phyloP scores from a whole-genome alignment of 2,888 invertebrate genomes.

The Drosophila merina region DNA sequence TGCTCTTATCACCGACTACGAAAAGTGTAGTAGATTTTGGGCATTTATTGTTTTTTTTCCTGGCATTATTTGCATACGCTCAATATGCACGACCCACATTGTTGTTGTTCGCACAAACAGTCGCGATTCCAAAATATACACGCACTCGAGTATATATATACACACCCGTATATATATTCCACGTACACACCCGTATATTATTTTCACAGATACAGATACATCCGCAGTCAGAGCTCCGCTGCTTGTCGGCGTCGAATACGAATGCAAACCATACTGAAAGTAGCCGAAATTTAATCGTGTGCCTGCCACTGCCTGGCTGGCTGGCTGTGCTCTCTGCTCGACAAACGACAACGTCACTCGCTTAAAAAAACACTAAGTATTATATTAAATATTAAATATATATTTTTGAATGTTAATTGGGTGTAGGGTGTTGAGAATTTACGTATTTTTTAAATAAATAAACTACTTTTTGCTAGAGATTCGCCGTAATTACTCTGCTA shows the following conservation, averaged over 20 bases:
- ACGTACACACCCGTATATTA: constrained; percentile 13
- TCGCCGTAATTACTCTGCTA: constrained; percentile 1
- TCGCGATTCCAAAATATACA: constrained; percentile 30
- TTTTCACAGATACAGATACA: constrained; percentile 17
- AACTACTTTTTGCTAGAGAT: neutral
- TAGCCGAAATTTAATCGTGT: constrained; percentile 50
- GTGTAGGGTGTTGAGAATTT: neutral
- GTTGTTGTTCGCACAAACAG: constrained; percentile 58
- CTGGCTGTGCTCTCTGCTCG: constrained; percentile 11
- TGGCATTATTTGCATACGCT: constrained; percentile 72
- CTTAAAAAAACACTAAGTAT: neutral
- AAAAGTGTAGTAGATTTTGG: constrained; percentile 35
- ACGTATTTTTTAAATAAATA: neutral
- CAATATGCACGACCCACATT: constrained; percentile 78
- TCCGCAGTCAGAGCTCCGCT: constrained; percentile 52
- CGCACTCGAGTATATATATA: constrained; percentile 4
- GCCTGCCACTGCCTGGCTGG: constrained; percentile 34
- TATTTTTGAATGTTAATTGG: too few species aligned
- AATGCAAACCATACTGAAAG: constrained; percentile 66
- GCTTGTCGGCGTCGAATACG: constrained; percentile 57
- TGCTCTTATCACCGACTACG: constrained; percentile 42
- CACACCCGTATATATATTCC: constrained; percentile 4
- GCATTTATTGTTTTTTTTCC: constrained; percentile 37
- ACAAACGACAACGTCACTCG: neutral
- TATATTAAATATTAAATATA: neutral